A percentile compares a stretch with the other conserved stretches of the same genome.
These are phyloP conservation scores for Lutjanus argentimaculatus DNA, from an alignment of 2,797 vertebrate species.

Conservation along the genomic window DNA sequence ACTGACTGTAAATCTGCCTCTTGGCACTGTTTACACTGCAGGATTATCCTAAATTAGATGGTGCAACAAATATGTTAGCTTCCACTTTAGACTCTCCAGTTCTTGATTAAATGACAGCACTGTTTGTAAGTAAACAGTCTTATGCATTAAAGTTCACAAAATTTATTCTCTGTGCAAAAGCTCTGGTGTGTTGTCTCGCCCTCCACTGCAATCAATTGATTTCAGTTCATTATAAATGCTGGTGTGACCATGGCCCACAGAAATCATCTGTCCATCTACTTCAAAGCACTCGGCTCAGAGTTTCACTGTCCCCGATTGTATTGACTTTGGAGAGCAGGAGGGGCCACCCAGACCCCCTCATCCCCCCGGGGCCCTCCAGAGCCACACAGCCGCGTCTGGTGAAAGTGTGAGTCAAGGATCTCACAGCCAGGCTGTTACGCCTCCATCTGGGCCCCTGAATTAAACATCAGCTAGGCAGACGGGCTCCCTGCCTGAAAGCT, in stretches of 20 bases:
- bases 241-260: not conserved
- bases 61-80: not conserved
- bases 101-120: not conserved
- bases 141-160: not conserved
- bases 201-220: not conserved
- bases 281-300: constrained; percentile 35
- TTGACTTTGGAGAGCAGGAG: constrained; percentile 45
- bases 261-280: constrained; percentile 29
- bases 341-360: constrained; percentile 22
- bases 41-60: not conserved
- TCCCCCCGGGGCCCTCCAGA: constrained; percentile 45
- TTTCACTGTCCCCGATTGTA: constrained; percentile 53
- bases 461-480: constrained; percentile 80
- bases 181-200: not conserved
- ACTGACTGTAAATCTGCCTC: too few relatives aligned
- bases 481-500: constrained; percentile 67
- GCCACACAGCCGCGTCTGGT: constrained; percentile 61
- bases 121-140: not conserved
- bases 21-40: not conserved
- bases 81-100: not conserved
- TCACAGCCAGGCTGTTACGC: constrained; percentile 67
- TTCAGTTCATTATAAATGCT: not conserved
- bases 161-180: not conserved
- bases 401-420: constrained; percentile 69
- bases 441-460: constrained; percentile 83